Evolutionary conservation across 1,140 invertebrate genomes (phyloP).

Genomic region (Rhagoletis zephyria): DNA sequence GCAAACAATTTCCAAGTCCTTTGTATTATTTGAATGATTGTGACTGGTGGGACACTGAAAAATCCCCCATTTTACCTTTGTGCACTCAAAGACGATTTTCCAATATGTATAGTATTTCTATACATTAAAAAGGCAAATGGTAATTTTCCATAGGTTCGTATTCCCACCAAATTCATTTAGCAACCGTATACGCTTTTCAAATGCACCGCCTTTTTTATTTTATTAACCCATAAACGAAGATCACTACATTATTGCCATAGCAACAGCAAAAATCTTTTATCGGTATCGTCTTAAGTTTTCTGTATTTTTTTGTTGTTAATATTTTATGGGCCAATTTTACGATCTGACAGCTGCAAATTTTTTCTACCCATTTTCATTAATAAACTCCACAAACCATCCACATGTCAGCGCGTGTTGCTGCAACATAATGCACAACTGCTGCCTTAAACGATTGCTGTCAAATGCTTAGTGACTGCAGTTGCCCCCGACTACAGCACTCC

Average conservation of each 20-base stretch:
- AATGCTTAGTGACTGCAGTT: slow-evolving; percentile 24
- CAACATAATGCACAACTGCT: neutral
- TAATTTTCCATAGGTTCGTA: neutral
- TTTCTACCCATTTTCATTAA: neutral
- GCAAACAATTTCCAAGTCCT: too few relatives aligned
- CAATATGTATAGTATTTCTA: neutral
- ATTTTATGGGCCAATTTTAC: slow-evolving; percentile 16
- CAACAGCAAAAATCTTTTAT: neutral
- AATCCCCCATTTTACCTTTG: too few relatives aligned
- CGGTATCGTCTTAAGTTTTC: neutral
- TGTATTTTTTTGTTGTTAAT: neutral
- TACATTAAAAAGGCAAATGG: neutral
- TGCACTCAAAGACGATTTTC: too few relatives aligned
- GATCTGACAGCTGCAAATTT: neutral
- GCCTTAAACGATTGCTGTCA: slow-evolving; percentile 24
- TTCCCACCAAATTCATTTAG: neutral
- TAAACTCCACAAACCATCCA: neutral
- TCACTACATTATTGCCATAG: too few relatives aligned
- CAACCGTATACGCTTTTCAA: neutral
- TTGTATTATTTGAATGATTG: too few relatives aligned
- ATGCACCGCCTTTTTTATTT: neutral
- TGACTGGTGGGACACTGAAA: too few relatives aligned
- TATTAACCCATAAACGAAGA: too few relatives aligned
- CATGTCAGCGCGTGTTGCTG: neutral
- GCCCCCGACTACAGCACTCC: neutral